Evolutionary conservation across 1,140 invertebrate genomes (phyloP).

Genomic region (Listronotus oregonensis): DNA sequence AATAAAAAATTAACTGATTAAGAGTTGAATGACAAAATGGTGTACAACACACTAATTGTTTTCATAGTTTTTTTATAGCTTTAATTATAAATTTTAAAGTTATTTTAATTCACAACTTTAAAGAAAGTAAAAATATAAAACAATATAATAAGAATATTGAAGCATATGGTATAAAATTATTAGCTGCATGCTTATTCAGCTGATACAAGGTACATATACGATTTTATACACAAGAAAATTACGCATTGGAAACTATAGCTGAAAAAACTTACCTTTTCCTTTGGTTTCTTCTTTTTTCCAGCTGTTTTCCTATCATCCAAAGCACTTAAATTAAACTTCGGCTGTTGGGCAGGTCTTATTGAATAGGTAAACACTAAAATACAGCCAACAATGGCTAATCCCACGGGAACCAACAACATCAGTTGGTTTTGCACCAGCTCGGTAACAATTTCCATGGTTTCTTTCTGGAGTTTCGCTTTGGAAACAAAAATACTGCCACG

Average conservation of each 20-base stretch:
- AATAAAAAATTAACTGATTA: no score
- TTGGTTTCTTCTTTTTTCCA: conserved; percentile 70
- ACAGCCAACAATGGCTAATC: conserved; percentile 67
- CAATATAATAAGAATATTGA: not conserved
- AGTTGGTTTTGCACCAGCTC: conserved; percentile 60
- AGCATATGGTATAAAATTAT: conserved; percentile 15
- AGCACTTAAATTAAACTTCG: conserved; percentile 71
- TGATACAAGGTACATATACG: not conserved
- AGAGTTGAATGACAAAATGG: no score
- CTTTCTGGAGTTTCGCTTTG: not conserved
- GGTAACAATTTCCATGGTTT: conserved; percentile 61
- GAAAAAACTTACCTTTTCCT: conserved; percentile 68
- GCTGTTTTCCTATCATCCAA: conserved; percentile 67
- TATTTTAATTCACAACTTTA: not conserved
- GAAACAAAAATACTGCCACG: conserved; percentile 28
- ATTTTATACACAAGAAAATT: not conserved
- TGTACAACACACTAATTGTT: no score
- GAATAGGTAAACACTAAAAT: conserved; percentile 73
- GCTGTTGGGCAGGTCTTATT: conserved; percentile 73
- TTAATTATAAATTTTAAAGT: no score
- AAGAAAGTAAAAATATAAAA: not conserved
- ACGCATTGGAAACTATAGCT: no score
- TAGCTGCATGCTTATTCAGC: no score
- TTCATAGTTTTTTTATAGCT: no score
- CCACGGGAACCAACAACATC: conserved; percentile 62